A percentile compares a stretch with the other conserved stretches of the same genome.
phyloP scores from a whole-genome alignment of 2,113 vertebrate genomes.

The Clarias gariepinus region DNA sequence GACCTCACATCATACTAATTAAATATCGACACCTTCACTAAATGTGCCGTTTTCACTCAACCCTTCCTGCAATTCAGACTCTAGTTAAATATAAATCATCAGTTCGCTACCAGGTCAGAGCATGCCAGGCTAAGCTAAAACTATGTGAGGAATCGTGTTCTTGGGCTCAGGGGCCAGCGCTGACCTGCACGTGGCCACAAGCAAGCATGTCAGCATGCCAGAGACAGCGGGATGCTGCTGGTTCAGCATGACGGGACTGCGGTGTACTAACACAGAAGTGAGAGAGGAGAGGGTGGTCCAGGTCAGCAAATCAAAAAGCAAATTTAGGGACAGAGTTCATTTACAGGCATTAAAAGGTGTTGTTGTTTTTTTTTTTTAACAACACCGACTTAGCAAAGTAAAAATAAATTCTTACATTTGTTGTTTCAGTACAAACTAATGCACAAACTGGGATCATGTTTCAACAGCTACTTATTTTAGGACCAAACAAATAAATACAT shows the following conservation, averaged over 20 bases:
- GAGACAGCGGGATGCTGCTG: conserved; percentile 4
- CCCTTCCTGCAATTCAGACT: not conserved
- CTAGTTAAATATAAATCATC: not conserved
- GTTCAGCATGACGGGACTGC: not conserved
- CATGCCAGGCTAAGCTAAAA: conserved; percentile 47
- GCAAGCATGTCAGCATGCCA: not conserved
- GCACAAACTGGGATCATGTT: not conserved
- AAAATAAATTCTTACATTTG: not conserved
- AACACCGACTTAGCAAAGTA: not conserved
- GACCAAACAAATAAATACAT: not conserved
- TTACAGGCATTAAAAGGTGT: not conserved
- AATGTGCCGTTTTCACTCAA: no score
- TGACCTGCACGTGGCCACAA: conserved; percentile 36
- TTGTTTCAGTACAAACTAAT: not conserved
- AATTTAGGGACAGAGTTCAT: not conserved
- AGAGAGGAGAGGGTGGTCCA: not conserved
- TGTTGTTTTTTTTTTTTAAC: no score
- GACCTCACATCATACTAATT: not conserved
- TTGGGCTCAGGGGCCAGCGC: conserved; percentile 40
- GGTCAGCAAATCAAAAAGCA: conserved; percentile 16
- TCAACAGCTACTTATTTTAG: not conserved
- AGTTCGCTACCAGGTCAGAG: not conserved
- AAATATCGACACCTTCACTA: no score
- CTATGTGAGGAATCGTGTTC: conserved; percentile 49
- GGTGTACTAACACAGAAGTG: not conserved